phyloP scores from a whole-genome alignment of 2,113 vertebrate species.

The Psilopsiagon aurifrons region DNA sequence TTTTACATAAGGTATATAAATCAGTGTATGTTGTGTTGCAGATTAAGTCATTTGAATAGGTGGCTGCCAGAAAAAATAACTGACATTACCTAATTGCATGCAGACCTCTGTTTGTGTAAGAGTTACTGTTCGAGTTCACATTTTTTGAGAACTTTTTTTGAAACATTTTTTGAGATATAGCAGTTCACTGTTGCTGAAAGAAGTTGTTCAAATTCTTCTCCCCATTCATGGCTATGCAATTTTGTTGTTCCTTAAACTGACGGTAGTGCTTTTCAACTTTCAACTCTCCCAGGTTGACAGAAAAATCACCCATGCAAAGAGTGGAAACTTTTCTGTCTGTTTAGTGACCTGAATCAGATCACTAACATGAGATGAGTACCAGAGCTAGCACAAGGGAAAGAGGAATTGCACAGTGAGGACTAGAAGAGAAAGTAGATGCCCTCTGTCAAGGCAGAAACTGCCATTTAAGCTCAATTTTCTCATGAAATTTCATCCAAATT shows the following conservation, averaged over 20 bases:
- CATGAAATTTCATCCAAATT: neutral
- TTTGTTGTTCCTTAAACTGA: neutral
- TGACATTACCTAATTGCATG: neutral
- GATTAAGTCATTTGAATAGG: neutral
- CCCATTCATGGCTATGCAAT: neutral
- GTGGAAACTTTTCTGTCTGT: neutral
- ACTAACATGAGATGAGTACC: neutral
- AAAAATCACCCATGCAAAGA: neutral
- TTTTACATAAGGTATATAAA: neutral
- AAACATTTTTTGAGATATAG: neutral
- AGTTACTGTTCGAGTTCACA: neutral
- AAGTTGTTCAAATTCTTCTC: neutral
- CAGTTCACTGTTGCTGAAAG: neutral
- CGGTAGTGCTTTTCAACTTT: neutral
- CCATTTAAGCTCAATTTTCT: neutral
- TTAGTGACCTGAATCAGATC: neutral
- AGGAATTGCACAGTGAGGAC: neutral
- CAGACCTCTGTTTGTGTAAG: neutral
- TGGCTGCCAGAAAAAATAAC: neutral
- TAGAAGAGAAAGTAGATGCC: neutral
- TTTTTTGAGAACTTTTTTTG: neutral
- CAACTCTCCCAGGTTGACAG: neutral
- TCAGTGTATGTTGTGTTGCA: neutral
- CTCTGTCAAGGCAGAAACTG: neutral
- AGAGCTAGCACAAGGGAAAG: neutral